Percentiles rank a stretch among this genome's conserved stretches.
These are phyloP conservation scores for Sitobion miscanthi DNA, from an alignment of 1,140 invertebrate genomes.

Conservation along the genomic window DNA sequence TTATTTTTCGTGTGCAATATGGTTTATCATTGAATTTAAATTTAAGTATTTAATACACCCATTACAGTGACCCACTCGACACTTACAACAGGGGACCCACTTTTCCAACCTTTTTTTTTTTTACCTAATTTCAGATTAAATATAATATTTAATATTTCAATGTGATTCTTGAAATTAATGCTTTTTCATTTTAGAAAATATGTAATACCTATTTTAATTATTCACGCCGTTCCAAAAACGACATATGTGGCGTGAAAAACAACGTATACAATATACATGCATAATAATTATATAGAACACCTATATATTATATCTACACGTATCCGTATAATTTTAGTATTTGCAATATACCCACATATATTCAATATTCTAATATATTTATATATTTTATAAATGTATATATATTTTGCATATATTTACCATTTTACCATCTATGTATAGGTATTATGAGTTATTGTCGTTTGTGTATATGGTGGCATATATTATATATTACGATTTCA, in stretches of 20 bases:
- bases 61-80: no score
- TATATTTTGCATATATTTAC: not conserved
- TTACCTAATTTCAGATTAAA: not conserved
- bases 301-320: not conserved
- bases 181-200: not conserved
- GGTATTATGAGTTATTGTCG: not conserved
- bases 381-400: no score
- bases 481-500: not conserved
- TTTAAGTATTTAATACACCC: no score
- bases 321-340: not conserved
- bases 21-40: no score
- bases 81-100: no score
- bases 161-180: not conserved
- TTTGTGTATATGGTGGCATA: not conserved
- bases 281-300: no score
- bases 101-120: no score
- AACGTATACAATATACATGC: not conserved
- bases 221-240: not conserved
- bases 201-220: not conserved
- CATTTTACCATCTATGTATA: not conserved
- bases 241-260: not conserved
- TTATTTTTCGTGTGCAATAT: no score
- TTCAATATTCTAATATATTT: no score
- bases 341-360: not conserved
- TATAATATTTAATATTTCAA: not conserved